Evolutionary conservation across 2,797 vertebrate species (phyloP), one percentile per base, ranked within the genome.

Genomic region (Pseudomugil gertrudae): DNA sequence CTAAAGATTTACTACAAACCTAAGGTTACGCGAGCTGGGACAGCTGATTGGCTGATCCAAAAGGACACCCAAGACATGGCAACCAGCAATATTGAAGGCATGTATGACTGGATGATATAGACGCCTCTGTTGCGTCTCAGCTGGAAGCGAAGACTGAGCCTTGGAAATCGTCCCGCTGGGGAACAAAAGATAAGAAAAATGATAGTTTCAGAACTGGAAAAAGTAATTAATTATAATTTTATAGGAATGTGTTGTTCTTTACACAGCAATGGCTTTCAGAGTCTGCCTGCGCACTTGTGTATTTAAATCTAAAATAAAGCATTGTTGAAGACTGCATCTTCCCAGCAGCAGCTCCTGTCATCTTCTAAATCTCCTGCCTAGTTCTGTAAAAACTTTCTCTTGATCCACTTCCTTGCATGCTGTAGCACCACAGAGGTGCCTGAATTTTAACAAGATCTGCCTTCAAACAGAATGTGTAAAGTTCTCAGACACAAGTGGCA

Each of bases 61-160:
- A 99, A 99, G 50, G 98, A 99, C 11, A 99, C 97, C 98, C 98
- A 99, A 0, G 97, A 98, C 98, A 99, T 99, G 87, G 96, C 97
- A 0, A 99, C 98, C 69, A 99, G 88, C 0, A 99, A 85, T 76
- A 99, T 95, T 0, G 97, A 99, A 17, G 98, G 98, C 93, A 99
- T 96, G 2, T 99, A 99, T 15, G 97, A 99, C 90, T 99, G 97
- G 83, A 99, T 99, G 91, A 99, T 99, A 90, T 99, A 98, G 84
- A 99, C 97, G 0, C 98, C 97, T 29, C 97, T 90, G 56, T 99
- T 99, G 56, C 97, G 93, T 74, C 97, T 93, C 30, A 99, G 92
- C 68, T 95, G 83, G 83, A 99, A 98, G 63, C 95, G 95, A 64
- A 99, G 95, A 55, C 97, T 98, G 74, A 99, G 95, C 43, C 97